Evolutionary conservation across 2,888 invertebrate species (phyloP).

Genomic region (Drosophila nigritarsus): DNA sequence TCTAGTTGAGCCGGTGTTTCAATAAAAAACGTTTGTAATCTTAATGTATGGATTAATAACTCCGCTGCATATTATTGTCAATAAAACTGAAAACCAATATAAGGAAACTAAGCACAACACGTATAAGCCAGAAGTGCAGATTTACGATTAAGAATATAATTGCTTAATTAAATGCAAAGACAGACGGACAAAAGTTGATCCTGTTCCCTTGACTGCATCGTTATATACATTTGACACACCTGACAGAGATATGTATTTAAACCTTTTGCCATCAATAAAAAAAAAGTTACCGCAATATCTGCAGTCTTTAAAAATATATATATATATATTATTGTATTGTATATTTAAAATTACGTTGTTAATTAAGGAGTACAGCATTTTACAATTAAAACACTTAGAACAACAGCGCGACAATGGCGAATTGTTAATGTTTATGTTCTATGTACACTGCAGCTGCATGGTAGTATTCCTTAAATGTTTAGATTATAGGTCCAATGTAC

Average conservation of each 20-base stretch:
- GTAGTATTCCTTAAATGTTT: constrained; percentile 46
- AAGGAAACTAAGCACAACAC: neutral
- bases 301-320: constrained; percentile 26
- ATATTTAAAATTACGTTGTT: constrained; percentile 61
- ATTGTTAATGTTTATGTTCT: constrained; percentile 60
- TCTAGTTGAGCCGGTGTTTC: constrained; percentile 38
- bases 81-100: constrained; percentile 56
- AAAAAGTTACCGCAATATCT: neutral
- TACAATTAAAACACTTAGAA: constrained; percentile 68
- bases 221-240: neutral
- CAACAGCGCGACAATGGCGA: constrained; percentile 56
- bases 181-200: neutral
- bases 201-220: neutral
- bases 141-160: neutral
- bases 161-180: neutral
- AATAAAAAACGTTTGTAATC: constrained; percentile 38
- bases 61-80: constrained; percentile 61
- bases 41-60: constrained; percentile 53
- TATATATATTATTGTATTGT: constrained; percentile 58
- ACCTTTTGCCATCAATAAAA: neutral
- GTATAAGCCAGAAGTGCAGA: neutral
- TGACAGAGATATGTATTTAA: neutral
- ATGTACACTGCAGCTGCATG: constrained; percentile 61
- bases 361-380: constrained; percentile 76
- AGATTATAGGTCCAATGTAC: constrained; percentile 64